Evolutionary conservation across 2,797 vertebrate species (phyloP).

Genomic region (Falco novaeseelandiae): DNA sequence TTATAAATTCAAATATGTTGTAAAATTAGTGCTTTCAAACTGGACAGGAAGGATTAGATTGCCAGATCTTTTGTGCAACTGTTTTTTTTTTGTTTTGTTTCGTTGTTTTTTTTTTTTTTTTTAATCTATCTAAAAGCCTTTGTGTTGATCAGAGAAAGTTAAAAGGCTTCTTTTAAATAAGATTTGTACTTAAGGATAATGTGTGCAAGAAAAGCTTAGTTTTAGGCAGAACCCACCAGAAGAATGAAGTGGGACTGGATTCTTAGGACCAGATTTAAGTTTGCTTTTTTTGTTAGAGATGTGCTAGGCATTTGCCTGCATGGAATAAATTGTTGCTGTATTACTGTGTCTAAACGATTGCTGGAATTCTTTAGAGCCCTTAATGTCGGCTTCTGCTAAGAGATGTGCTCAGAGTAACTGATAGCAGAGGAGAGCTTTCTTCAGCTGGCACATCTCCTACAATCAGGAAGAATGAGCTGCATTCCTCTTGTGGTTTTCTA

Average conservation of each 20-base stretch:
- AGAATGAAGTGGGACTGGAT: background rate
- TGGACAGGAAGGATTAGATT: background rate
- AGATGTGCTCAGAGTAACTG: background rate
- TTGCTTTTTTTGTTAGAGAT: background rate
- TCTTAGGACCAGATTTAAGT: background rate
- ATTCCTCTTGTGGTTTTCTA: conserved; percentile 1
- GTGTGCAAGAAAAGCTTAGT: background rate
- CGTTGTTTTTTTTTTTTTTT: background rate
- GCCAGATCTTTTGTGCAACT: background rate
- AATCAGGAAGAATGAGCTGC: background rate
- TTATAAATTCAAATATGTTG: background rate
- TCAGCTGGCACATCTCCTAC: background rate
- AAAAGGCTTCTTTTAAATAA: background rate
- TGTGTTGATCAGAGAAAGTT: background rate
- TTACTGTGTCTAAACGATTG: background rate
- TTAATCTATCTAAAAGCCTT: background rate
- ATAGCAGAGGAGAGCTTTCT: background rate
- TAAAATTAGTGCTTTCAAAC: background rate
- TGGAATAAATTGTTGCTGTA: background rate
- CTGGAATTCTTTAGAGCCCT: background rate
- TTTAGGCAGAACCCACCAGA: background rate
- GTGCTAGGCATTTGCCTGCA: background rate
- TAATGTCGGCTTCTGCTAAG: background rate
- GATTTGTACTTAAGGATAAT: background rate
- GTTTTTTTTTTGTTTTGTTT: background rate